These are phyloP conservation scores for Periophthalmus modestus DNA, from an alignment of 2,113 vertebrate genomes.

Conservation along the genomic window DNA sequence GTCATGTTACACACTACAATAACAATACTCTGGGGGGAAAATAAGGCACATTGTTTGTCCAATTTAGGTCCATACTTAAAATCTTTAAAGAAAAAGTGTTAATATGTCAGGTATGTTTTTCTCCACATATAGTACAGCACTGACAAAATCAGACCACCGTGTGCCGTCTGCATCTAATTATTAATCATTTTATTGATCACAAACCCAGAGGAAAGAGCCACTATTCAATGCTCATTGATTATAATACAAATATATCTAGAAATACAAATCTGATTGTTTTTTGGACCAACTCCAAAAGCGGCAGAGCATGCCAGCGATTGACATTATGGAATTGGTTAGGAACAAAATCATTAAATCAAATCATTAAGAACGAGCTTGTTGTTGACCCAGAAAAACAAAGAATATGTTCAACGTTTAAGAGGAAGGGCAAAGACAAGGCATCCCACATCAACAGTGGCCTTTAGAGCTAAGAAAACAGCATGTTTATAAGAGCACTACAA, in stretches of 20 bases:
- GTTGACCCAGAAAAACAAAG: background rate
- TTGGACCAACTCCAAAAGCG: background rate
- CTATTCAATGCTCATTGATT: background rate
- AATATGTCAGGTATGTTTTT: too few relatives aligned
- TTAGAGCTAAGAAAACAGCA: background rate
- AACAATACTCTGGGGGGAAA: too few relatives aligned
- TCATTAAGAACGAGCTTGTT: conserved; percentile 2
- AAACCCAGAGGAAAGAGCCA: background rate
- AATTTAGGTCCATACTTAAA: too few relatives aligned
- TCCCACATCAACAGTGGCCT: background rate
- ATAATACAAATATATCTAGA: background rate
- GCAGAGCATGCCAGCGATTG: background rate
- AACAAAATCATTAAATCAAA: background rate
- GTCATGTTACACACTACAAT: too few relatives aligned
- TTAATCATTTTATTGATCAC: background rate
- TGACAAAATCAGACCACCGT: too few relatives aligned
- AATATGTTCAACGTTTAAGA: conserved; percentile 7
- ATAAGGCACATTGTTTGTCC: too few relatives aligned
- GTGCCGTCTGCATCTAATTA: too few relatives aligned
- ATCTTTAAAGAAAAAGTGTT: too few relatives aligned
- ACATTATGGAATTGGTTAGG: background rate
- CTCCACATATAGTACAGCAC: too few relatives aligned
- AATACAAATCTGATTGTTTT: background rate
- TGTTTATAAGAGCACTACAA: background rate
- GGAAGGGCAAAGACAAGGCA: conserved; percentile 3